Conservation (phyloP, 2,797 vertebrate genomes). For the Sibirionetta formosa region DNA sequence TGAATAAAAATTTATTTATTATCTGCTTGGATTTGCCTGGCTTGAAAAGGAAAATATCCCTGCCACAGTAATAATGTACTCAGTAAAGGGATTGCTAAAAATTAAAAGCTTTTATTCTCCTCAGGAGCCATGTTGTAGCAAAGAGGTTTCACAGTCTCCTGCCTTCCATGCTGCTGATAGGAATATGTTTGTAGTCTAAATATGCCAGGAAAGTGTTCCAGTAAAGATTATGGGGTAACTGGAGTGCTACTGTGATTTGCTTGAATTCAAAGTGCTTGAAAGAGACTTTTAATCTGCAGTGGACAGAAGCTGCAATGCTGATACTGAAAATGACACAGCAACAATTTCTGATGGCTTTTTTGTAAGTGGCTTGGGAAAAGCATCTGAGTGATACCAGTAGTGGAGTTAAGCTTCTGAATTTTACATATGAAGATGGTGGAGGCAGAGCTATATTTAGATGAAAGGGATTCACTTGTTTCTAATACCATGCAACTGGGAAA, state of each 20-base stretch:
- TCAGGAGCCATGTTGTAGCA: not conserved
- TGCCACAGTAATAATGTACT: slow-evolving; percentile 18
- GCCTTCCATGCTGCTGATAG: slow-evolving; percentile 39
- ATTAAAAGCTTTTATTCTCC: slow-evolving; percentile 45
- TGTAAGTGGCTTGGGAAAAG: slow-evolving; percentile 45
- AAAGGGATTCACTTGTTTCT: slow-evolving; percentile 34
- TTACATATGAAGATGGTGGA: slow-evolving; percentile 37
- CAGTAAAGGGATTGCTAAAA: slow-evolving; percentile 46
- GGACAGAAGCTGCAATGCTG: slow-evolving; percentile 55
- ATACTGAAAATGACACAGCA: slow-evolving; percentile 61
- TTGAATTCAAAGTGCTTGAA: slow-evolving; percentile 69
- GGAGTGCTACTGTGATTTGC: slow-evolving; percentile 33
- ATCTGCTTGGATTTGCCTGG: slow-evolving; percentile 23
- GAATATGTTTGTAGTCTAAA: slow-evolving; percentile 61
- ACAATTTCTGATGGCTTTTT: slow-evolving; percentile 63
- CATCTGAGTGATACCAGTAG: slow-evolving; percentile 20
- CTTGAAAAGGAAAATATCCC: slow-evolving; percentile 16
- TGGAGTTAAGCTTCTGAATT: slow-evolving; percentile 58
- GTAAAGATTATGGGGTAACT: slow-evolving; percentile 52
- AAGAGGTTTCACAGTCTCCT: slow-evolving; percentile 42
- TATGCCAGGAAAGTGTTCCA: slow-evolving; percentile 29
- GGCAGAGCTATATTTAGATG: slow-evolving; percentile 56
- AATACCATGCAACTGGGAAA: not conserved
- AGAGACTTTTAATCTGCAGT: slow-evolving; percentile 56
- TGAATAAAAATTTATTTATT: not conserved